A percentile compares a stretch with the other conserved stretches of the same genome.
Evolutionary conservation across 1,140 invertebrate species (phyloP).

Genomic region (Lepidostoma basale): DNA sequence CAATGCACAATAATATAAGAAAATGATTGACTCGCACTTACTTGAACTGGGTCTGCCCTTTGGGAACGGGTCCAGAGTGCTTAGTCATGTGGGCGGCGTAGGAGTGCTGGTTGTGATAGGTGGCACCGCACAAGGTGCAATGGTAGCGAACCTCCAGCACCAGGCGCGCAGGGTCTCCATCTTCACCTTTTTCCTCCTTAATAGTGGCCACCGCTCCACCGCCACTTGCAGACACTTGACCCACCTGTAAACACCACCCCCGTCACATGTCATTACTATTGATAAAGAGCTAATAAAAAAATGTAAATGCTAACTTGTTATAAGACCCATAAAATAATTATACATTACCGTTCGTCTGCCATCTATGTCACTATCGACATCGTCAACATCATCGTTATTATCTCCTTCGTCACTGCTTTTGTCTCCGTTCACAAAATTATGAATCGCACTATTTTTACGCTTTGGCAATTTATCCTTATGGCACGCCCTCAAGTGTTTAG

Average conservation of each 20-base stretch:
- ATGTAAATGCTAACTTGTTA: no score
- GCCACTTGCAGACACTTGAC: conserved; percentile 7
- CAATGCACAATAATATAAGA: no score
- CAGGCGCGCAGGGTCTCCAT: conserved; percentile 18
- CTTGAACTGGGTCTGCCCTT: conserved; percentile 37
- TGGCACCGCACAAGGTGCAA: conserved; percentile 27
- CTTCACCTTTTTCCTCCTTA: conserved; percentile 25
- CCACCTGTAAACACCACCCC: conserved; percentile 21
- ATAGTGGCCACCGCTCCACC: conserved; percentile 42
- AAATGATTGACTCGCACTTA: no score
- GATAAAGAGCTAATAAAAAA: no score
- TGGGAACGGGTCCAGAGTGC: conserved; percentile 40
- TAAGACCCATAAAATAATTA: no score
- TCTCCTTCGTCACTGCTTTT: conserved; percentile 1
- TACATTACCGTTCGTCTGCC: conserved; percentile 15
- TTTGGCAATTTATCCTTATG: conserved; percentile 39
- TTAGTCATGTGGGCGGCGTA: conserved; percentile 44
- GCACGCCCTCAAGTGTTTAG: conserved; percentile 35
- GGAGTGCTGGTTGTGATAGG: conserved; percentile 41
- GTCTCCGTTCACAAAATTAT: background rate
- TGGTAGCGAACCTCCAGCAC: conserved; percentile 37
- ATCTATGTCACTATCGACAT: background rate
- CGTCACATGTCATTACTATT: no score
- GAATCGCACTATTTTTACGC: conserved; percentile 23
- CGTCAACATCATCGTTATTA: background rate